phyloP scores from a whole-genome alignment of 2,888 invertebrate species.

The Diaprepes abbreviatus region DNA sequence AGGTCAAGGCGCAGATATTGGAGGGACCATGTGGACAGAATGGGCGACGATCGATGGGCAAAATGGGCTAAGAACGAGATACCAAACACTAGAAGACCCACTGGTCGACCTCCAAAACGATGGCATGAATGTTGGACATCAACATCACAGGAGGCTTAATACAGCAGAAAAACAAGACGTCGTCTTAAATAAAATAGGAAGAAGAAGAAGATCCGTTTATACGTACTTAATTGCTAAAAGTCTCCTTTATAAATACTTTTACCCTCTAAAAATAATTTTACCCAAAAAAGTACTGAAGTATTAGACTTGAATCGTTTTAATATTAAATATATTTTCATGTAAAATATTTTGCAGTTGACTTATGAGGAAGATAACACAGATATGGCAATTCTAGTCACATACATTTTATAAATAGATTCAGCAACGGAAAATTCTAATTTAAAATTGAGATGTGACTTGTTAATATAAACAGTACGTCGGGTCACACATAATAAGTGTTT shows the following conservation, averaged over 20 bases:
- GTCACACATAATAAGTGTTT: not conserved
- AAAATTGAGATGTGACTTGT: not conserved
- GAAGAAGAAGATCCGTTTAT: no score
- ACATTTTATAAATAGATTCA: not conserved
- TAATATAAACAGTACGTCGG: not conserved
- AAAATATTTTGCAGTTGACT: no score
- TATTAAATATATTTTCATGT: no score
- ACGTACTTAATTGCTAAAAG: no score
- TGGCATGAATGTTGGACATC: not conserved
- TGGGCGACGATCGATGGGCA: not conserved
- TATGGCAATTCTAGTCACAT: not conserved
- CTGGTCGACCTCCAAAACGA: slow-evolving; percentile 1
- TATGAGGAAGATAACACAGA: not conserved
- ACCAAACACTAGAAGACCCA: not conserved
- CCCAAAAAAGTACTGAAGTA: no score
- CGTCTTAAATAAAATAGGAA: no score
- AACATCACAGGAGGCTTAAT: no score
- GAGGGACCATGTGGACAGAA: not conserved
- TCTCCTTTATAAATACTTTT: no score
- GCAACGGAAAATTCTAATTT: not conserved
- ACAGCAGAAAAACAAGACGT: no score
- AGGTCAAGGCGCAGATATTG: no score
- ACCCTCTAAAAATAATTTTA: no score
- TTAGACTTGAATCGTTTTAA: no score
- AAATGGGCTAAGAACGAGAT: not conserved